These are phyloP conservation scores for Coregonus sp. DNA, from an alignment of 2,797 vertebrate genomes.

Conservation along the genomic window DNA sequence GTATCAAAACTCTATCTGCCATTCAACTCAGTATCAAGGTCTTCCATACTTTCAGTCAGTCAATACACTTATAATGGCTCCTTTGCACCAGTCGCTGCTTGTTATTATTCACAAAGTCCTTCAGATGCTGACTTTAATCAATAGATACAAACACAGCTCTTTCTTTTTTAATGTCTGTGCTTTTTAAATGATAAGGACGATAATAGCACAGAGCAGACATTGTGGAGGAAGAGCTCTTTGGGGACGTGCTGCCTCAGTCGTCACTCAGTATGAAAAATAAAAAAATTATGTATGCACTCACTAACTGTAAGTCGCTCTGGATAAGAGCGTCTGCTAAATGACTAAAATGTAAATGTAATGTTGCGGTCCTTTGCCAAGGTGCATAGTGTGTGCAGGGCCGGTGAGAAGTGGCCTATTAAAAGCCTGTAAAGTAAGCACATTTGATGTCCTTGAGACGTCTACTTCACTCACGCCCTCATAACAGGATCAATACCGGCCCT, in stretches of 20 bases:
- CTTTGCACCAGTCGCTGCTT: neutral
- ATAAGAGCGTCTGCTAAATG: too few species aligned
- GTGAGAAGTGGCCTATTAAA: constrained; percentile 55
- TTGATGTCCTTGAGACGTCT: constrained; percentile 48
- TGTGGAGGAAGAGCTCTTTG: neutral
- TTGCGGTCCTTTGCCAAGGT: constrained; percentile 29
- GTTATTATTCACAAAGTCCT: neutral
- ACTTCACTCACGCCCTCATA: constrained; percentile 29
- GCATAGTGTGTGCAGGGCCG: constrained; percentile 9
- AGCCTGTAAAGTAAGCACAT: constrained; percentile 41
- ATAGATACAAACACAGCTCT: neutral
- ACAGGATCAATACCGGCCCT: constrained; percentile 24
- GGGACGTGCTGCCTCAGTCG: constrained; percentile 15
- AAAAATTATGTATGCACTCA: too few species aligned
- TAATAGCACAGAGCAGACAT: neutral
- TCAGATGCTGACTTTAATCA: neutral
- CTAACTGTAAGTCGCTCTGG: too few species aligned
- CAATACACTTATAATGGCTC: neutral
- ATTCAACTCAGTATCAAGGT: neutral
- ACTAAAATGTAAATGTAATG: constrained; percentile 9
- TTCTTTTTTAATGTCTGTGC: neutral
- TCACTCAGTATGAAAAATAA: constrained; percentile 10
- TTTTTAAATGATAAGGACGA: neutral
- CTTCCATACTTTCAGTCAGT: neutral
- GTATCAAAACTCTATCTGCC: neutral